A percentile compares a stretch with the other conserved stretches of the same genome.
phyloP scores from a whole-genome alignment of 2,797 vertebrate species.

The Microctenopoma stevenorrisi region DNA sequence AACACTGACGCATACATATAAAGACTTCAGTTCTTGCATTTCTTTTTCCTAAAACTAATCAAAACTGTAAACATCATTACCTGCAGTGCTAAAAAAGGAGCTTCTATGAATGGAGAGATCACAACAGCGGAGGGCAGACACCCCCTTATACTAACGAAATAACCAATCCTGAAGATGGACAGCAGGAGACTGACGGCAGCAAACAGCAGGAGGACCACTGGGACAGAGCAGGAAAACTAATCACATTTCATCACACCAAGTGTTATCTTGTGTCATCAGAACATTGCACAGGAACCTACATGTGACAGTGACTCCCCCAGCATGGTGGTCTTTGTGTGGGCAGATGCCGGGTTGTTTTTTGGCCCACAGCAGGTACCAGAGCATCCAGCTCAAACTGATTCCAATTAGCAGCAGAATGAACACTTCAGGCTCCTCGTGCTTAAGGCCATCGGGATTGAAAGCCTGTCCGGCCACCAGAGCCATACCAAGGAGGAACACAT shows the following conservation, averaged over 20 bases:
- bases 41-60: no score
- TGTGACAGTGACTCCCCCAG: constrained; percentile 83
- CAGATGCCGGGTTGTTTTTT: constrained; percentile 67
- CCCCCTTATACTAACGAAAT: constrained; percentile 70
- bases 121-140: constrained; percentile 79
- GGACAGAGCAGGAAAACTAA: neutral
- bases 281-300: constrained; percentile 63
- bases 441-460: constrained; percentile 81
- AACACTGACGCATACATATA: no score
- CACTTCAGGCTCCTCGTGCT: constrained; percentile 80
- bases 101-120: constrained; percentile 83
- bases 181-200: constrained; percentile 85
- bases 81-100: constrained; percentile 87
- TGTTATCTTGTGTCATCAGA: no score
- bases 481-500: constrained; percentile 88
- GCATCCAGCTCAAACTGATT: constrained; percentile 85
- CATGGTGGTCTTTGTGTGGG: constrained; percentile 86
- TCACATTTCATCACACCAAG: neutral
- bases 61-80: constrained; percentile 65
- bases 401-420: constrained; percentile 85
- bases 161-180: constrained; percentile 84
- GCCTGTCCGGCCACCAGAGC: constrained; percentile 87
- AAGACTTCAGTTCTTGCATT: no score
- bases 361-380: constrained; percentile 84
- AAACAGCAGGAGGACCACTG: constrained; percentile 89